Evolutionary conservation across 1,140 invertebrate species (phyloP), one percentile per base, ranked within the genome.

Genomic region (Asobara japonica): DNA sequence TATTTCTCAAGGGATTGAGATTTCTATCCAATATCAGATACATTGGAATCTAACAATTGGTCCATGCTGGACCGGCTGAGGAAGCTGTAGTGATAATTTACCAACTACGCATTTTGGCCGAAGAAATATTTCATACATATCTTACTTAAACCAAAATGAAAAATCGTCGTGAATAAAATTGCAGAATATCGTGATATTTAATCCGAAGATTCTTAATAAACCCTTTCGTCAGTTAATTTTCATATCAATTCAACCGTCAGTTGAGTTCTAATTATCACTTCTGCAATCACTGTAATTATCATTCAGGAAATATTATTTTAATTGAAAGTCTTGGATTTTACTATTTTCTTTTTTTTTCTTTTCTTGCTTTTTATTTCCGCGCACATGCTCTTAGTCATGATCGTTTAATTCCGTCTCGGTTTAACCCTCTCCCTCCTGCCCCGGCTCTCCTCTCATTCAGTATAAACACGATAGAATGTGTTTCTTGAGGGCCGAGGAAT

Each of bases 401-500:
- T 56, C 51, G 51, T 56, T 56, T 56, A 56, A 56, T 56, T 56
- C 22, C 22, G 18, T 33, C 30, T 45, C 33, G 41, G 18, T 41
- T 67, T 67, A 22, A 18, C 10, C 27, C 33, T n/a, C 27, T 20
- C 10, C 25, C 31, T 11, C 30, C 33, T 25, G 22, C 38, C 29
- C 25, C 18, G 29, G 2, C 30, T n/a, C 13, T 13, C 29, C 48
- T 56, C 66, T 69, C 31, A 33, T 60, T 69, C 29, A 45, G 51
- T 38, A 65, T 38, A 65, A 36, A 51, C 29, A 60, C 29, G 65
- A 45, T 30, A 30, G 38, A 45, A 68, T 60, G 30, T 72, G 22
- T 69, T 68, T 65, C 27, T 71, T 36, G 65, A 66, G 65, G 68
- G 45, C 41, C 29, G 60, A 41, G 61, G 61, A 70, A 74, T 72